Conservation (phyloP, 2,797 vertebrate genomes). For the Miichthys miiuy region DNA sequence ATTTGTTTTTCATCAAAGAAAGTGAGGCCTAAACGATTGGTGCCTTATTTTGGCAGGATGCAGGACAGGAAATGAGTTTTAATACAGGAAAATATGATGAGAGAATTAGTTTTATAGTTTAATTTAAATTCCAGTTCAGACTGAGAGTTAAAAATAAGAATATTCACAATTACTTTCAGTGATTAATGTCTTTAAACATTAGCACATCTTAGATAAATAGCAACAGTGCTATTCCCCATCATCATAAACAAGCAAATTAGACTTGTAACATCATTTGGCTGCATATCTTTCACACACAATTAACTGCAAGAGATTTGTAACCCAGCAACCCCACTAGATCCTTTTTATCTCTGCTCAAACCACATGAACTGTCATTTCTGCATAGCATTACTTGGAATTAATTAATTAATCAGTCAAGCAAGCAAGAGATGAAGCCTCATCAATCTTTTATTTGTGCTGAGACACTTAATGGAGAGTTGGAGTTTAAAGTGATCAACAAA, state of each 20-base stretch:
- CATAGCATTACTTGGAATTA: constrained; percentile 7
- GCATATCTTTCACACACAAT: constrained; percentile 41
- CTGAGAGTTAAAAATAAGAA: neutral
- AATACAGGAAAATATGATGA: neutral
- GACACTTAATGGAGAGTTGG: neutral
- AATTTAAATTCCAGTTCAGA: neutral
- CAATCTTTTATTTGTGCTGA: constrained; percentile 8
- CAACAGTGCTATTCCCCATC: constrained; percentile 19
- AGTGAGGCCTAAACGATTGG: neutral
- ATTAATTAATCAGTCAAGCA: constrained; percentile 32
- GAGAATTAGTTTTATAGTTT: neutral
- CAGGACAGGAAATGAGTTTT: neutral
- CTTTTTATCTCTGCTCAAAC: constrained; percentile 30
- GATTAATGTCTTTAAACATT: constrained; percentile 14
- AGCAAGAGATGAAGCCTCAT: constrained; percentile 18
- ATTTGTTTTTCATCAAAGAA: constrained; percentile 24
- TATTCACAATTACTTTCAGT: neutral
- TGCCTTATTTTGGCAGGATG: constrained; percentile 8
- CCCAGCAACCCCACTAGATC: constrained; percentile 22
- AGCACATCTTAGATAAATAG: constrained; percentile 27
- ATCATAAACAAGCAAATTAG: constrained; percentile 51
- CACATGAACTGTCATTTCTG: constrained; percentile 22
- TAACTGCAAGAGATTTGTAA: constrained; percentile 37
- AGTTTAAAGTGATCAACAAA: neutral
- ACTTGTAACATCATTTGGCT: constrained; percentile 36